Percentiles rank a stretch among this genome's conserved stretches.
Conservation (phyloP, 2,797 vertebrate species). For the Scolopax rusticola region DNA sequence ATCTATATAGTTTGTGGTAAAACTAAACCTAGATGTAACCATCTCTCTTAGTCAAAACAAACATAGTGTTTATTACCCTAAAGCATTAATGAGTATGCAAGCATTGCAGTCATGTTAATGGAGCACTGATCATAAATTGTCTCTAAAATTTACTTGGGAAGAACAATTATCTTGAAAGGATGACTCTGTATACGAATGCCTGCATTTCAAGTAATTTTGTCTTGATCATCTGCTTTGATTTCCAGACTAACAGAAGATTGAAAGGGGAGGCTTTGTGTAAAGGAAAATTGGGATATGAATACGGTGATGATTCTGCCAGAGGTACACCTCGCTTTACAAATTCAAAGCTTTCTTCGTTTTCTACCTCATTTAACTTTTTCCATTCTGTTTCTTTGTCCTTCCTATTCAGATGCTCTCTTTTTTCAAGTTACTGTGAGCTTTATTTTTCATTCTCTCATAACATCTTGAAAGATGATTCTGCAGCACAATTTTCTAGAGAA, state of each 20-base stretch:
- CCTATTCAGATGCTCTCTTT: not conserved
- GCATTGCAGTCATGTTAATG: not conserved
- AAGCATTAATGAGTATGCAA: not conserved
- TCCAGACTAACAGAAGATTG: not conserved
- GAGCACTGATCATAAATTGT: not conserved
- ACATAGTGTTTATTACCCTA: not conserved
- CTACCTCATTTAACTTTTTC: not conserved
- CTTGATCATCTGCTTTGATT: slow-evolving; percentile 18
- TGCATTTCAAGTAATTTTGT: slow-evolving; percentile 7
- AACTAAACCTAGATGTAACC: not conserved
- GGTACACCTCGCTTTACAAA: not conserved
- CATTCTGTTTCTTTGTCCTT: not conserved
- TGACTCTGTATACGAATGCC: not conserved
- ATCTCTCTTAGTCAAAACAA: not conserved
- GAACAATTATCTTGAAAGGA: slow-evolving; percentile 4
- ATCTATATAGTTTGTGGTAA: not conserved
- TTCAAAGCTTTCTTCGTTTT: slow-evolving; percentile 45
- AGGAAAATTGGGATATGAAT: not conserved
- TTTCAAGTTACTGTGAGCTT: not conserved
- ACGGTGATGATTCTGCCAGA: not conserved
- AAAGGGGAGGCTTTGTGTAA: not conserved
- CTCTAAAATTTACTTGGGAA: not conserved
- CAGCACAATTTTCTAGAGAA: slow-evolving; percentile 15
- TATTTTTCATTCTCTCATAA: slow-evolving; percentile 18
- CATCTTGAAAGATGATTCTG: slow-evolving; percentile 41